Evolutionary conservation across 2,113 vertebrate species (phyloP), one percentile per base, ranked within the genome.

Genomic region (Bombycilla garrulus): DNA sequence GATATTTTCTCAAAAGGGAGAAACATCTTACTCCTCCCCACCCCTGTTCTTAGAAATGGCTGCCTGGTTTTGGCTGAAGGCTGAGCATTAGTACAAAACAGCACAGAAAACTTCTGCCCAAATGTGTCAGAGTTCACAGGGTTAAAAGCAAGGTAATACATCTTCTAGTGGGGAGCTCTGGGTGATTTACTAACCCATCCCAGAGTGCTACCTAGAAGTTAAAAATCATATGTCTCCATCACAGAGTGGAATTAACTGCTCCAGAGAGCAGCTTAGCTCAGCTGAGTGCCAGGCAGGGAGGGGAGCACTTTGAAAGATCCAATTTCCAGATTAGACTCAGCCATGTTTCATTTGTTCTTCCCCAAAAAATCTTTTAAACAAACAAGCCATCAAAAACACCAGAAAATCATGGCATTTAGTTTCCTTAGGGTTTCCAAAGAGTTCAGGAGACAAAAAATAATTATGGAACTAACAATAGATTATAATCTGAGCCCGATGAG

Each of bases 131-230:
- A 79, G 67, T 70, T 93, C 10, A 0, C 26, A 19, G 33, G 20
- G 35, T 86, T 89, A 66, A 81, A 94, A 78, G 87, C 48, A 71
- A 73, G 72, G 54, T 0, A 14, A 74, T 92, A 33, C 42, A 84
- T 78, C 65, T 81, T 91, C 33, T 45, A 26, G 25, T 20, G 38
- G 77, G 83, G 81, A 73, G 50, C 54, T 88, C 62, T 23, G n/a
- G 53, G 51, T 92, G 89, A 96, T 95, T 89, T 96, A 86, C 84
- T 86, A 83, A 91, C 92, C 60, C 25, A 74, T 31, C 64, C n/a
- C 70, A 71, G 81, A 80, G 76, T 77, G 36, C 67, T 77, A 73
- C 42, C 50, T 72, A 28, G 33, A 80, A 86, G 71, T 80, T 88
- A 71, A 80, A 92, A 93, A 17, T 15, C 65, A 11, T 77, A 12